Percentiles rank a stretch among this genome's conserved stretches.
phyloP scores from a whole-genome alignment of 2,113 vertebrate species.

The Oreochromis tanganicae region DNA sequence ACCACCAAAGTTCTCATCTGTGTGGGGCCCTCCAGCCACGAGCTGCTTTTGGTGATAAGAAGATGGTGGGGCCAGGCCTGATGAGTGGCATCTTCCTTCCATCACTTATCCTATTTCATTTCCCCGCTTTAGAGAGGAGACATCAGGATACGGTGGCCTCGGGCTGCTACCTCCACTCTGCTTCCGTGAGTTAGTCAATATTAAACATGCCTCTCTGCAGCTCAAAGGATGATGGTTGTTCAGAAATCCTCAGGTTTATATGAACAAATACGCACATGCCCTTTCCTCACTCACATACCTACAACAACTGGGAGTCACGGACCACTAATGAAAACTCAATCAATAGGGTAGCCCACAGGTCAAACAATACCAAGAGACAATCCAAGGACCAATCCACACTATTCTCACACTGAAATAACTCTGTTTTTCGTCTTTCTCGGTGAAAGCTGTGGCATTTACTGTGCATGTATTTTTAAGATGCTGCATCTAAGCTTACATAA shows the following conservation, averaged over 20 bases:
- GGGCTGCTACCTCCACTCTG: conserved; percentile 40
- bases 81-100: conserved; percentile 53
- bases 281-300: neutral
- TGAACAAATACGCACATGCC: conserved; percentile 8
- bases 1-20: conserved; percentile 41
- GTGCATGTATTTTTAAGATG: neutral
- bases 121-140: conserved; percentile 51
- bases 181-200: conserved; percentile 23
- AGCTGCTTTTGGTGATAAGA: conserved; percentile 65
- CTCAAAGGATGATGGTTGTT: neutral
- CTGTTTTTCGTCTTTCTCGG: neutral
- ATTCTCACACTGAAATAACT: neutral
- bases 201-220: conserved; percentile 3
- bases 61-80: conserved; percentile 20
- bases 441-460: neutral
- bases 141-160: conserved; percentile 53
- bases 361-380: conserved; percentile 2
- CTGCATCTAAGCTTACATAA: neutral
- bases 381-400: neutral
- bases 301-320: conserved; percentile 1
- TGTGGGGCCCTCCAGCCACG: conserved; percentile 47
- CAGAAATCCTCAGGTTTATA: conserved; percentile 15
- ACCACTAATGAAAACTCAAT: conserved; percentile 29
- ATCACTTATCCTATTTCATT: conserved; percentile 59
- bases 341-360: conserved; percentile 22